Evolutionary conservation across 92 coral and sea anemone genomes (phyloP).

Genomic region (Desmophyllum pertusum): DNA sequence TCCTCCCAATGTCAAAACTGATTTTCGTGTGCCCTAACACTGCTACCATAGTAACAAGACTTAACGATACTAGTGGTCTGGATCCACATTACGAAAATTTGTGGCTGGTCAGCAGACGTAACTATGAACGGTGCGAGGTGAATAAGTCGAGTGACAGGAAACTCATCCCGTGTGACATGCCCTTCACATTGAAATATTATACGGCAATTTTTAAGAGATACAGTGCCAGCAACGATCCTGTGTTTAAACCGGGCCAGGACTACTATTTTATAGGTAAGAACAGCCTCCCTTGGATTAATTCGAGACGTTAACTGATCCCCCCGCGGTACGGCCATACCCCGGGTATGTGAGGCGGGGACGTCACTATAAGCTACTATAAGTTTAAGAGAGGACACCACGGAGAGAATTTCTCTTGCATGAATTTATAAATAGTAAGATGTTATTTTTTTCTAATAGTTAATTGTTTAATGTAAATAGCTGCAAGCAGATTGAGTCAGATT

Average conservation of each 20-base stretch:
- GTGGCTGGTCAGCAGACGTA: constrained; percentile 66
- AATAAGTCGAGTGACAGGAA: constrained; percentile 27
- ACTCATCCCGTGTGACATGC: constrained; percentile 56
- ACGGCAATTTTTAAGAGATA: constrained; percentile 43
- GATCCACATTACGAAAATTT: constrained; percentile 72
- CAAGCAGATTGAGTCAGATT: too few species aligned
- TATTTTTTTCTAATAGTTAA: too few species aligned
- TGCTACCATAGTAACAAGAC: constrained; percentile 48
- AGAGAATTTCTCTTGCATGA: too few species aligned
- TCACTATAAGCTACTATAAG: too few species aligned
- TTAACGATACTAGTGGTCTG: background rate
- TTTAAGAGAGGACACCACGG: too few species aligned
- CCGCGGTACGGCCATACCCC: too few species aligned
- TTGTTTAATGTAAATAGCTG: too few species aligned
- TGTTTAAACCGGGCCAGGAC: constrained; percentile 60
- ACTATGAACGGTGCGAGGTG: constrained; percentile 69
- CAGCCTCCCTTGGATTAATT: background rate
- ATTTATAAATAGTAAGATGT: too few species aligned
- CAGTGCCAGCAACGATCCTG: constrained; percentile 46
- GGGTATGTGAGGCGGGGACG: too few species aligned
- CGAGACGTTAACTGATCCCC: background rate
- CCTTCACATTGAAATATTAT: constrained; percentile 43
- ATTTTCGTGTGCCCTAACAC: constrained; percentile 76
- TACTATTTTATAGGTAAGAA: constrained; percentile 80
- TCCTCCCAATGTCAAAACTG: constrained; percentile 59